Conservation (phyloP, 2,888 invertebrate species). For the Chrysolina haemoptera region DNA sequence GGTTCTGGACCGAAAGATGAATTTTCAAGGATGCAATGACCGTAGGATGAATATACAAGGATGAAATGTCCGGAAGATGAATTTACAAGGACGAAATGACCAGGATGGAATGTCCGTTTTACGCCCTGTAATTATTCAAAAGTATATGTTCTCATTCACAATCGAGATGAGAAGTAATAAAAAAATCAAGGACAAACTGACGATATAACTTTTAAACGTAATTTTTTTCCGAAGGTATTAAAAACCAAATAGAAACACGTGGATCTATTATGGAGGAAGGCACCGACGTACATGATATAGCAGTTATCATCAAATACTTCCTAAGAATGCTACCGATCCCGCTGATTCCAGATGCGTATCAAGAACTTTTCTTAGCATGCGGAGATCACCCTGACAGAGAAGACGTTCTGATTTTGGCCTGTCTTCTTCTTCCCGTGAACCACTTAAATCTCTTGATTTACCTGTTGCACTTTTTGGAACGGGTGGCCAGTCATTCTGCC, state of each 20-base stretch:
- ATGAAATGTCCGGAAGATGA: no score
- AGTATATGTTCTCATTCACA: neutral
- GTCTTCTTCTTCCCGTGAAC: slow-evolving; percentile 80
- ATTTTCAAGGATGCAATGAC: no score
- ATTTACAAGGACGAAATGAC: no score
- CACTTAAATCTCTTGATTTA: slow-evolving; percentile 86
- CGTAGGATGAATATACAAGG: no score
- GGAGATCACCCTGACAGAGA: slow-evolving; percentile 74
- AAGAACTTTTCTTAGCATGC: slow-evolving; percentile 82
- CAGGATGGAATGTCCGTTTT: no score
- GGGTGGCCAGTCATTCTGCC: slow-evolving; percentile 32
- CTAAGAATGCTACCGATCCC: slow-evolving; percentile 88
- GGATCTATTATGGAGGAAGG: slow-evolving; percentile 70
- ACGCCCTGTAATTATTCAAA: no score
- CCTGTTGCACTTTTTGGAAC: slow-evolving; percentile 76
- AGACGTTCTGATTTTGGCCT: slow-evolving; percentile 76
- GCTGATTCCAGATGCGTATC: slow-evolving; percentile 79
- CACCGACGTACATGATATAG: slow-evolving; percentile 86
- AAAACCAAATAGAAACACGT: slow-evolving; percentile 66
- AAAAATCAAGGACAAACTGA: neutral
- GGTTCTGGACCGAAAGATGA: no score
- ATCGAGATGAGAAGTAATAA: neutral
- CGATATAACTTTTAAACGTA: neutral
- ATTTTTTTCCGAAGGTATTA: slow-evolving; percentile 71
- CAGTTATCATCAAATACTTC: slow-evolving; percentile 87